Conservation (phyloP, 2,113 vertebrate genomes). For the Vanacampus margaritifer region DNA sequence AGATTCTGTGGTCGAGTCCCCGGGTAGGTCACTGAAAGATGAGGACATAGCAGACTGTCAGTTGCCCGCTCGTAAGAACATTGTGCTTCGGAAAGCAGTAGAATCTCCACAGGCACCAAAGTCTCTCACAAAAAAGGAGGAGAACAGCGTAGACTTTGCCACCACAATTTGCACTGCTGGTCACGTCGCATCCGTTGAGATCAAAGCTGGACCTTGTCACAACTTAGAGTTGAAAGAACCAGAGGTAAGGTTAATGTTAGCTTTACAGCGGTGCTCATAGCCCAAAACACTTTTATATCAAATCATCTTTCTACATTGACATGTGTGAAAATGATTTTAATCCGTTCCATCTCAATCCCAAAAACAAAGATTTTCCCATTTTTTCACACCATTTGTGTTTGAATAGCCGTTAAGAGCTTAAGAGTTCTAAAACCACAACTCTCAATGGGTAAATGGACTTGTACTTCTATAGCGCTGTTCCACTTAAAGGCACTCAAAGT, state of each 20-base stretch:
- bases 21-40: conserved; percentile 34
- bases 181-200: not conserved
- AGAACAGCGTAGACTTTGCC: not conserved
- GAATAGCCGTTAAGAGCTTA: no score
- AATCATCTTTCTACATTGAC: no score
- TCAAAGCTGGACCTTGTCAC: not conserved
- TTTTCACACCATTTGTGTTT: no score
- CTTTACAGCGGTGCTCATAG: not conserved
- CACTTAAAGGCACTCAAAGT: no score
- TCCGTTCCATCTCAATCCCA: no score
- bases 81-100: conserved; percentile 3
- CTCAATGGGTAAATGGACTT: no score
- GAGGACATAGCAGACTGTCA: conserved; percentile 15
- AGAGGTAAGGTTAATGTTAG: conserved; percentile 25
- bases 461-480: no score
- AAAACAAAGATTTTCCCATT: no score
- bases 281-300: no score
- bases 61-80: not conserved
- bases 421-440: no score
- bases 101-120: not conserved
- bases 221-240: conserved; percentile 9
- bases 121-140: conserved; percentile 22
- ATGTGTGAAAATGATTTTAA: no score
- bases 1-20: conserved; percentile 50
- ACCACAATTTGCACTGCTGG: not conserved